These are phyloP conservation scores for Sinohyriopsis cumingii DNA, from an alignment of 2,888 invertebrate species.

Conservation along the genomic window DNA sequence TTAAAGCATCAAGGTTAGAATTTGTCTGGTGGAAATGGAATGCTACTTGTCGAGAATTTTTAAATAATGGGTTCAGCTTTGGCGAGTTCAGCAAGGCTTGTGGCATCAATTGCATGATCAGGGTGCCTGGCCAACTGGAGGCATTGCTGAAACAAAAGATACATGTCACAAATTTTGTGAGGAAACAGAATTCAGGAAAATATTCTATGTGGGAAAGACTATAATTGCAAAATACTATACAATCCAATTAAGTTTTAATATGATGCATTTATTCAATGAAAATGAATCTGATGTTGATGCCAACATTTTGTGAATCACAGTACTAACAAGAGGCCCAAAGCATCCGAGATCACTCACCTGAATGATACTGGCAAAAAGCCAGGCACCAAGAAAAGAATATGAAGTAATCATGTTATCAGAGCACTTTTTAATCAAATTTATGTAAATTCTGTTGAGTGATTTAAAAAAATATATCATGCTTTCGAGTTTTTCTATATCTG, in stretches of 20 bases:
- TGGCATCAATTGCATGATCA: conserved; percentile 96
- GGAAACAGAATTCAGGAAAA: background rate
- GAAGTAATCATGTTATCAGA: no score
- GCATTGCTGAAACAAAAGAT: conserved; percentile 77
- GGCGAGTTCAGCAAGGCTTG: conserved; percentile 85
- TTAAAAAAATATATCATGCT: no score
- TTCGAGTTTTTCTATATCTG: no score
- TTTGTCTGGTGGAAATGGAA: conserved; percentile 85
- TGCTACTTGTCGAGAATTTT: conserved; percentile 92
- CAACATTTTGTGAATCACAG: no score
- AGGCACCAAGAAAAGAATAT: no score
- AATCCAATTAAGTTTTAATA: no score
- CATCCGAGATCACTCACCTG: no score
- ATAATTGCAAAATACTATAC: background rate
- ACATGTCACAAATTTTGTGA: background rate
- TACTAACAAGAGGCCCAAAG: no score
- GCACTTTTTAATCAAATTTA: no score
- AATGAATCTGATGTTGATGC: no score
- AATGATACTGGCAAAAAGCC: no score
- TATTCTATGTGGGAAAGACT: background rate
- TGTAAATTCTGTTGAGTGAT: no score
- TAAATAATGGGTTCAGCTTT: conserved; percentile 79
- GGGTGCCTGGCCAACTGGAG: conserved; percentile 92
- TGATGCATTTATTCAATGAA: background rate
- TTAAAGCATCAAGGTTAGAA: conserved; percentile 87